These are phyloP conservation scores for Tachina lurida DNA, from an alignment of 2,888 invertebrate genomes.

Conservation along the genomic window DNA sequence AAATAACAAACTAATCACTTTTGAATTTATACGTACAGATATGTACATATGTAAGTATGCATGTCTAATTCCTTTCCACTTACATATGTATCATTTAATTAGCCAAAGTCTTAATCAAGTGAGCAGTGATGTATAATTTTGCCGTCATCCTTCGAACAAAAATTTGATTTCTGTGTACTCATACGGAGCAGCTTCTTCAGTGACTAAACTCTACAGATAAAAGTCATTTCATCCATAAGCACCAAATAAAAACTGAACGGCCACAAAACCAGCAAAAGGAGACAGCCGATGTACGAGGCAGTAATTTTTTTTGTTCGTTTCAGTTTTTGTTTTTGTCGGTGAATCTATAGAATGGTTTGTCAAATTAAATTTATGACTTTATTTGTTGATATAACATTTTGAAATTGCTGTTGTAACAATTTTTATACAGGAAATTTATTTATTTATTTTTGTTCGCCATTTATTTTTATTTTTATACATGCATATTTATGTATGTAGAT, in stretches of 20 bases:
- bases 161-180: slow-evolving; percentile 9
- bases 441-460: slow-evolving; percentile 13
- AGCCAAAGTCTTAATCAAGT: slow-evolving; percentile 49
- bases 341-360: slow-evolving; percentile 64
- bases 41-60: too few relatives aligned
- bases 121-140: slow-evolving; percentile 9
- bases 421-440: slow-evolving; percentile 61
- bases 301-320: too few relatives aligned
- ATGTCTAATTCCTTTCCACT: slow-evolving; percentile 12
- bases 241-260: slow-evolving; percentile 42
- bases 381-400: slow-evolving; percentile 71
- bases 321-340: slow-evolving; percentile 48
- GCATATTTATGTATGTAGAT: background rate
- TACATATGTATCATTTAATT: slow-evolving; percentile 33
- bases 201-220: slow-evolving; percentile 69
- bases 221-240: slow-evolving; percentile 64
- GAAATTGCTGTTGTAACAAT: slow-evolving; percentile 70
- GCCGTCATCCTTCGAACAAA: slow-evolving; percentile 5
- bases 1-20: slow-evolving; percentile 25
- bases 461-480: background rate
- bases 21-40: background rate
- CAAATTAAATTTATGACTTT: slow-evolving; percentile 71
- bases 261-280: slow-evolving; percentile 42
- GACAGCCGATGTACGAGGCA: slow-evolving; percentile 43
- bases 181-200: slow-evolving; percentile 14